Conservation (phyloP, 2,797 vertebrate species). For the Rhincodon typus region DNA sequence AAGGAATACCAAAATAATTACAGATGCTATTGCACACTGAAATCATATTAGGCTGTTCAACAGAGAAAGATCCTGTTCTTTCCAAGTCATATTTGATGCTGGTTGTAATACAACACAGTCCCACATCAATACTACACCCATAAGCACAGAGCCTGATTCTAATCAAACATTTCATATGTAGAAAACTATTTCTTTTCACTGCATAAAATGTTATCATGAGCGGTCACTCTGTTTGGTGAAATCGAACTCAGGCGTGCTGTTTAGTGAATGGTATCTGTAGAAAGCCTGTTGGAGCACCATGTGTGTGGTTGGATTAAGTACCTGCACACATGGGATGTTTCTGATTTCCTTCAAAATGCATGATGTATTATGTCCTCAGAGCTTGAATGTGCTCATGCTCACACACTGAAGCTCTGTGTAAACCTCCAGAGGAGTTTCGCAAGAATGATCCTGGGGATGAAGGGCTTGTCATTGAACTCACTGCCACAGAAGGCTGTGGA, state of each 20-base stretch:
- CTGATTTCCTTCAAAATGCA: constrained; percentile 23
- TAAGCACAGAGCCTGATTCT: constrained; percentile 22
- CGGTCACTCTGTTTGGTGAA: background rate
- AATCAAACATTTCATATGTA: constrained; percentile 27
- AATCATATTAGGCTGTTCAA: constrained; percentile 17
- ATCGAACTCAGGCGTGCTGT: background rate
- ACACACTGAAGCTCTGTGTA: background rate
- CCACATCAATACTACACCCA: background rate
- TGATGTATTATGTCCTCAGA: background rate
- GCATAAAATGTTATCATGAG: constrained; percentile 23
- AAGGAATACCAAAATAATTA: constrained; percentile 31
- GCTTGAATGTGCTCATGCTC: background rate
- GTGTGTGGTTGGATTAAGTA: background rate
- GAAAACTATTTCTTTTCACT: background rate
- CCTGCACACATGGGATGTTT: constrained; percentile 5
- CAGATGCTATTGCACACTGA: constrained; percentile 9
- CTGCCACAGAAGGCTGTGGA: too few relatives aligned
- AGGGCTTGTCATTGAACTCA: too few relatives aligned
- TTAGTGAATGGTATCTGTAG: background rate
- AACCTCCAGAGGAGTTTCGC: too few relatives aligned
- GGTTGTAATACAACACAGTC: background rate
- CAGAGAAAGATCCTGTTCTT: background rate
- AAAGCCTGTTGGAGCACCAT: background rate
- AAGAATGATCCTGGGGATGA: too few relatives aligned
- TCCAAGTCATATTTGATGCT: constrained; percentile 2